Conservation (phyloP, 2,113 vertebrate species). For the Lepus americanus region DNA sequence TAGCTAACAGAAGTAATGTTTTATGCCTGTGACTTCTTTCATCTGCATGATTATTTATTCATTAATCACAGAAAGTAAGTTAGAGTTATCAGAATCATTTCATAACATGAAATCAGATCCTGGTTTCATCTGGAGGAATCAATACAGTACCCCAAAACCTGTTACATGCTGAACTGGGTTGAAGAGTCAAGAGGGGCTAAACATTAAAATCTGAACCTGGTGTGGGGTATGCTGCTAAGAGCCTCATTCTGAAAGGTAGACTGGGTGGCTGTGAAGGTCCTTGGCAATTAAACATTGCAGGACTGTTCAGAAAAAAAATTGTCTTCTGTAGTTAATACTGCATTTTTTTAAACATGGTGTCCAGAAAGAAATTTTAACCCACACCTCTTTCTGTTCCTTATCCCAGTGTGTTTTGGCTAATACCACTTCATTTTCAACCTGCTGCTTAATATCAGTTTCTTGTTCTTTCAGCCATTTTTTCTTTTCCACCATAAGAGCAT, state of each 20-base stretch:
- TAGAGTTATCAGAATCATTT: constrained; percentile 40
- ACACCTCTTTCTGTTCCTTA: constrained; percentile 89
- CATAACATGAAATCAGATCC: constrained; percentile 8
- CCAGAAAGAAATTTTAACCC: constrained; percentile 58
- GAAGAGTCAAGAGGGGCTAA: not conserved
- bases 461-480: constrained; percentile 90
- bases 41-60: not conserved
- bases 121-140: not conserved
- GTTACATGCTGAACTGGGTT: not conserved
- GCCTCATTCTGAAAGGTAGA: not conserved
- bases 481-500: constrained; percentile 85
- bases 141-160: not conserved
- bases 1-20: not conserved
- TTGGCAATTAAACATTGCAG: not conserved
- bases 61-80: not conserved
- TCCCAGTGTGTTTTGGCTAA: constrained; percentile 87
- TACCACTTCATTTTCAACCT: constrained; percentile 85
- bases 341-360: not conserved
- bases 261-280: not conserved
- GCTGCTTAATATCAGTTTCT: constrained; percentile 84
- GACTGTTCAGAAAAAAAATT: constrained; percentile 34
- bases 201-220: not conserved
- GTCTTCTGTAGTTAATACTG: not conserved
- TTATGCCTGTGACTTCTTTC: not conserved
- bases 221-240: not conserved